phyloP scores from a whole-genome alignment of 2,888 invertebrate genomes.

The Calameuta idolon region DNA sequence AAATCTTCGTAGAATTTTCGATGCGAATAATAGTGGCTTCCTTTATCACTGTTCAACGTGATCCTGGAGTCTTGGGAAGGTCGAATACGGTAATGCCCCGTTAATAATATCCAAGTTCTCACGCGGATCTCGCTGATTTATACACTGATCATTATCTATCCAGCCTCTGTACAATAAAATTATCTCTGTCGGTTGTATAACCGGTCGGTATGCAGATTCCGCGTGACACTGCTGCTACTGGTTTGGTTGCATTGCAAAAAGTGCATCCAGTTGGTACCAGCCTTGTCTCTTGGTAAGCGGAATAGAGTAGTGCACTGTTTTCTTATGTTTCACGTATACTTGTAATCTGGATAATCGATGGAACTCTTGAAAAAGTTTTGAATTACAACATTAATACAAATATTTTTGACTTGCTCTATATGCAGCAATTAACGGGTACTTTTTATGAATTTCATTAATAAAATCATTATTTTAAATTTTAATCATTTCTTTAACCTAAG shows the following conservation, averaged over 20 bases:
- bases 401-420: background rate
- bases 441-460: no score
- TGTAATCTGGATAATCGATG: background rate
- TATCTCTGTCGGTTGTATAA: slow-evolving; percentile 45
- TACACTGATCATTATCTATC: slow-evolving; percentile 46
- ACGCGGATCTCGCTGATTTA: slow-evolving; percentile 43
- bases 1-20: slow-evolving; percentile 27
- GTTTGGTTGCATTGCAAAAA: background rate
- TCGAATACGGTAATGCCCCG: slow-evolving; percentile 44
- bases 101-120: slow-evolving; percentile 43
- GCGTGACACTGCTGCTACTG: background rate
- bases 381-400: background rate
- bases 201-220: slow-evolving; percentile 26
- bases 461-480: no score
- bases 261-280: background rate
- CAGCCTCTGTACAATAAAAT: slow-evolving; percentile 44
- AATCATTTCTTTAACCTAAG: no score
- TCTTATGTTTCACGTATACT: background rate
- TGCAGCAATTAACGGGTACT: no score
- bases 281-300: background rate
- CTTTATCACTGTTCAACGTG: background rate
- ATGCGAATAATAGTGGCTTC: slow-evolving; percentile 28
- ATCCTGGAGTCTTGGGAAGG: slow-evolving; percentile 24
- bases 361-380: background rate
- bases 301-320: background rate